phyloP scores from a whole-genome alignment of 2,888 invertebrate genomes.

The Pyrocoelia pectoralis region DNA sequence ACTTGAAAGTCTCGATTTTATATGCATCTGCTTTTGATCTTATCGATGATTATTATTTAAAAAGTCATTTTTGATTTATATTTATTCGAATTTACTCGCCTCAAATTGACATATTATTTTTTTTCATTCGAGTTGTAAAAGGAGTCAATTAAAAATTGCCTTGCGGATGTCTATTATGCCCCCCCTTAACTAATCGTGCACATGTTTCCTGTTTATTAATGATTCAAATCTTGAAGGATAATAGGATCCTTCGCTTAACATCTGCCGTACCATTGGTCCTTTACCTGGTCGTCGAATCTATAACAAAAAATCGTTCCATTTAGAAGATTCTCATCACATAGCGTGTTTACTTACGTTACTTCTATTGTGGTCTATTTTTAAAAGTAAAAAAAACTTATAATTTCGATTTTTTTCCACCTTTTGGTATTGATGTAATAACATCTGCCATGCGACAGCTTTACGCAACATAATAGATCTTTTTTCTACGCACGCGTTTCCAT shows the following conservation, averaged over 20 bases:
- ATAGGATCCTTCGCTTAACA: slow-evolving; percentile 26
- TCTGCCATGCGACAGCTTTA: slow-evolving; percentile 37
- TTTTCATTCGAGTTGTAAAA: not conserved
- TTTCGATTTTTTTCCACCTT: slow-evolving; percentile 14
- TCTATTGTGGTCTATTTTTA: slow-evolving; percentile 17
- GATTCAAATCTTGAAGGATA: slow-evolving; percentile 32
- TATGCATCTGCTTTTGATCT: slow-evolving; percentile 5
- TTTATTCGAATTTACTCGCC: not conserved
- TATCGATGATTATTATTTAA: slow-evolving; percentile 7
- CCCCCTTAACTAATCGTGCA: slow-evolving; percentile 30
- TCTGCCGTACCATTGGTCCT: slow-evolving; percentile 22
- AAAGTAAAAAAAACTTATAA: slow-evolving; percentile 13
- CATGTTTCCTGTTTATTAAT: slow-evolving; percentile 38
- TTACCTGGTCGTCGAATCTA: slow-evolving; percentile 30
- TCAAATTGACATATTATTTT: not conserved
- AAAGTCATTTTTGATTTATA: not conserved
- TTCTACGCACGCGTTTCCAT: slow-evolving; percentile 20
- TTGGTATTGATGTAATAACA: slow-evolving; percentile 26
- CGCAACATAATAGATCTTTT: slow-evolving; percentile 10
- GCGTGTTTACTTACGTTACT: slow-evolving; percentile 9
- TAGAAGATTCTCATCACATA: not conserved
- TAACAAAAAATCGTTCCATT: slow-evolving; percentile 22
- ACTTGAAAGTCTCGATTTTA: slow-evolving; percentile 23
- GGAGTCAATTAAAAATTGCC: not conserved
- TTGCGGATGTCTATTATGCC: not conserved